Evolutionary conservation across 2,888 invertebrate species (phyloP), one percentile per base, ranked within the genome.

Genomic region (Amphipoea lucens): DNA sequence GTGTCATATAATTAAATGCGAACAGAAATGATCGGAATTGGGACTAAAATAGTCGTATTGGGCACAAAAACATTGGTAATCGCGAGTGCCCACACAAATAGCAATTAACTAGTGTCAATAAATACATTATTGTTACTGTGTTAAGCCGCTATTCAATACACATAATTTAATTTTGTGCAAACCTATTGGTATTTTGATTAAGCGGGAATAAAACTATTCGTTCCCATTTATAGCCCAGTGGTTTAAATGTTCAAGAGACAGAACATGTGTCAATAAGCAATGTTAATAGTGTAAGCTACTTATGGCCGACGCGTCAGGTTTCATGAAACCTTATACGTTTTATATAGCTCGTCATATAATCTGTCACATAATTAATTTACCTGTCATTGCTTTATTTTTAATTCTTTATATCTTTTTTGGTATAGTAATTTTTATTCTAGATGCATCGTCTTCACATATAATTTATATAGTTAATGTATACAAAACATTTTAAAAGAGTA

Each of bases 261-360:
- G 4, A 65, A 62, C 20, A 70, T 57, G 42, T n/a, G 45, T 76
- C 54, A 62, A 40, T 72, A 14, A 66, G 42, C 54, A 70, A 74
- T 65, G 60, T 57, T 74, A 74, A 57, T 74, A 67, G 73, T 54
- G 17, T 85, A 75, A 85, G 72, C 76, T 87, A 45, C 68, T 83
- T 87, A 74, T 57, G 72, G 29, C 29, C 7, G 74, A 65, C 74
- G 40, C 74, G 57, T 57, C 40, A 79, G 80, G 87, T 83, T 85
- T 85, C 84, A 66, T 77, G 87, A 83, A 85, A 67, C 84, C 87
- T 74, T 84, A 85, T 62, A 71, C 11, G 45, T 80, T 71, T 48
- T 62, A 42, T 51, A 51, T 45, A 12, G 54, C 40, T 76, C 14
- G 29, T 48, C 17, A 23, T 81, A 45, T 11, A 45, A 57, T 57